phyloP scores from a whole-genome alignment of 2,888 invertebrate genomes.

The Metacarcinus magister region DNA sequence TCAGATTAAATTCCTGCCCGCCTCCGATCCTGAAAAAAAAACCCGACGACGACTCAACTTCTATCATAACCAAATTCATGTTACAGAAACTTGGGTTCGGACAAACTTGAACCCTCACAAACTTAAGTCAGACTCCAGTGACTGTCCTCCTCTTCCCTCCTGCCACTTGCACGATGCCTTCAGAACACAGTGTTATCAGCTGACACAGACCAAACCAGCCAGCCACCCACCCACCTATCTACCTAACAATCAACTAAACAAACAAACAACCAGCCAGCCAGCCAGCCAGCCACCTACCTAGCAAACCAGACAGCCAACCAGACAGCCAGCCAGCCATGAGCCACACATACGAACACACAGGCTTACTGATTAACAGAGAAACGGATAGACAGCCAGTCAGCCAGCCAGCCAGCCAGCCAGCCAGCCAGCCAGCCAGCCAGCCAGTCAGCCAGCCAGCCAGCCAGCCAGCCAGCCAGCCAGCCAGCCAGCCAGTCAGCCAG shows the following conservation, averaged over 20 bases:
- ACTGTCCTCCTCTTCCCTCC: conserved; percentile 5
- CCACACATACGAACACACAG: no score
- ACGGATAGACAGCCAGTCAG: not conserved
- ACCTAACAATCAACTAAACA: no score
- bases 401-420: no score
- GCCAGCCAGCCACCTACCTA: not conserved
- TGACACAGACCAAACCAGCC: not conserved
- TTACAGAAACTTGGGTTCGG: not conserved
- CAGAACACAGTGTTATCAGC: not conserved
- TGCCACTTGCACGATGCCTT: not conserved
- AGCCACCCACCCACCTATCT: not conserved
- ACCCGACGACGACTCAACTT: not conserved
- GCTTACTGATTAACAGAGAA: no score
- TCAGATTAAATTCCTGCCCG: not conserved
- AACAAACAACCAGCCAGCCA: not conserved
- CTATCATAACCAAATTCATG: not conserved
- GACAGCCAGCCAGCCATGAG: not conserved
- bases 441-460: no score
- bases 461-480: no score
- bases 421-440: no score
- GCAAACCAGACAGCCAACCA: not conserved
- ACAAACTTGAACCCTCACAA: not conserved
- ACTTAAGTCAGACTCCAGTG: conserved; percentile 3
- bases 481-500: no score
- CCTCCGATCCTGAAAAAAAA: not conserved